These are phyloP conservation scores for Okapia johnstoni DNA, from an alignment of 2,113 vertebrate genomes.

Conservation along the genomic window DNA sequence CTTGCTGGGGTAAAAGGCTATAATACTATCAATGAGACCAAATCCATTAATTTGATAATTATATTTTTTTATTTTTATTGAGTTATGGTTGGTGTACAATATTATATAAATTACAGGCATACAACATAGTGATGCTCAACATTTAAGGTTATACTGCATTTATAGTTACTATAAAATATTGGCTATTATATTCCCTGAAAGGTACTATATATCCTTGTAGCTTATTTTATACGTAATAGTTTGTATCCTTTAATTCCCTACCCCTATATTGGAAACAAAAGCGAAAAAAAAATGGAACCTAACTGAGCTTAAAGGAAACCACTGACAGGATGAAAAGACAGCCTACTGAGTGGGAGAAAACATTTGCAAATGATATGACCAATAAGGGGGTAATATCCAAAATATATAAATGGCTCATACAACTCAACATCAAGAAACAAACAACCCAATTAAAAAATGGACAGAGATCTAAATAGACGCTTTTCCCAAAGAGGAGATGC, in stretches of 20 bases:
- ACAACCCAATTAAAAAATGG: neutral
- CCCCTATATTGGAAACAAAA: neutral
- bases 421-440: neutral
- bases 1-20: neutral
- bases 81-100: neutral
- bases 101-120: neutral
- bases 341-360: neutral
- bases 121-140: neutral
- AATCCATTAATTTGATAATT: conserved; percentile 60
- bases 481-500: neutral
- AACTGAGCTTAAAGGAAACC: neutral
- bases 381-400: neutral
- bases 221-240: neutral
- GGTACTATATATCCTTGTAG: neutral
- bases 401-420: neutral
- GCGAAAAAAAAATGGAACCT: neutral
- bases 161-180: neutral
- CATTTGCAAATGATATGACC: neutral
- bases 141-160: neutral
- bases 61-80: neutral
- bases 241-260: neutral
- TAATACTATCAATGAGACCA: conserved; percentile 29
- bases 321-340: neutral
- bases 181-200: neutral
- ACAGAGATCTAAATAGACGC: neutral